phyloP scores from a whole-genome alignment of 2,113 vertebrate species.

The Tychaedon coryphoeus region DNA sequence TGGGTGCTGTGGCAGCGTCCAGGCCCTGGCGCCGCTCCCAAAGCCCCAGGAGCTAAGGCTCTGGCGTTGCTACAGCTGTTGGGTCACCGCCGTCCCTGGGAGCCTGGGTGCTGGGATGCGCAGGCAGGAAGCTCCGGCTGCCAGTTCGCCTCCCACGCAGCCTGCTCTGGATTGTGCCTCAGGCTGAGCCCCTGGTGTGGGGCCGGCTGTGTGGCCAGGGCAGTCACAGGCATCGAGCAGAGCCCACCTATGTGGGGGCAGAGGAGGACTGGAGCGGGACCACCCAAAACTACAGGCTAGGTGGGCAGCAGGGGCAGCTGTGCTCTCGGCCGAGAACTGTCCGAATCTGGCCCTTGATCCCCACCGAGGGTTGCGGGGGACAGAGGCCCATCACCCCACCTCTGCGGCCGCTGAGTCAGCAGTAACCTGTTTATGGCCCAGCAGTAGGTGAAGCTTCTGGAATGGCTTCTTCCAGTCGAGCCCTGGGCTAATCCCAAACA shows the following conservation, averaged over 20 bases:
- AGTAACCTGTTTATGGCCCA: not conserved
- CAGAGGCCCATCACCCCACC: rapidly evolving
- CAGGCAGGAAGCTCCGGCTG: not conserved
- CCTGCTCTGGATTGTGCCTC: not conserved
- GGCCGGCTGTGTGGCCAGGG: not conserved
- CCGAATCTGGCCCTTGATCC: not conserved
- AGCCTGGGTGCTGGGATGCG: not conserved
- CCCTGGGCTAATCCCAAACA: not conserved
- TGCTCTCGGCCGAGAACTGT: not conserved
- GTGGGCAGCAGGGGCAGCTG: not conserved
- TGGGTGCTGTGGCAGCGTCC: rapidly evolving
- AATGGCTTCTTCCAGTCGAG: not conserved
- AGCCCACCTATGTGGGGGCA: not conserved
- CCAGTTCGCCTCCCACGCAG: conserved; percentile 30
- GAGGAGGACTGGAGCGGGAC: rapidly evolving
- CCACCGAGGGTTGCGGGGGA: not conserved
- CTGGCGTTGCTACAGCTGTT: not conserved
- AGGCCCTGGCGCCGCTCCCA: rapidly evolving
- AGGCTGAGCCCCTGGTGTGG: not conserved
- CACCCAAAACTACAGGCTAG: not conserved
- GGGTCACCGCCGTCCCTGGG: not conserved
- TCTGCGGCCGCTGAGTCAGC: not conserved
- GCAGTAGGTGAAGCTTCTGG: not conserved
- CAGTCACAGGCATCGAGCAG: not conserved
- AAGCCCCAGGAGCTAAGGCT: not conserved